A percentile compares a stretch with the other conserved stretches of the same genome.
Evolutionary conservation across 2,113 vertebrate species (phyloP).

Genomic region (Bettongia penicillata): DNA sequence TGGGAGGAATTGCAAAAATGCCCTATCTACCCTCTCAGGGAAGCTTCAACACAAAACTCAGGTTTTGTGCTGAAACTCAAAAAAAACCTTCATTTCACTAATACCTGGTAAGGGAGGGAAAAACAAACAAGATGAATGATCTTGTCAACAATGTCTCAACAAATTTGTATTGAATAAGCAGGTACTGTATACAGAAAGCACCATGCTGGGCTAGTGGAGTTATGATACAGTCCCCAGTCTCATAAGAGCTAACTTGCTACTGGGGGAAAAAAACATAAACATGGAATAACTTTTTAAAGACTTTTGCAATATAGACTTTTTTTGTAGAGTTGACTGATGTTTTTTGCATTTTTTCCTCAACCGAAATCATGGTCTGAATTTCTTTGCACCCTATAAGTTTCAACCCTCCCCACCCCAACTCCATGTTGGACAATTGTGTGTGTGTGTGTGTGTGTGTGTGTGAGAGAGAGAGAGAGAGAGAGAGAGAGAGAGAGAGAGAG

Average conservation of each 20-base stretch:
- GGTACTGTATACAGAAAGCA: neutral
- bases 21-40: neutral
- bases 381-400: neutral
- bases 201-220: neutral
- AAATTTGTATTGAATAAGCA: neutral
- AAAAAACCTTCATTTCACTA: neutral
- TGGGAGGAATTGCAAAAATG: neutral
- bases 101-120: neutral
- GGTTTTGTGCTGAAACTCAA: neutral
- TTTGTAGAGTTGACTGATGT: neutral
- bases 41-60: neutral
- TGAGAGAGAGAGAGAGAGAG: too few relatives aligned
- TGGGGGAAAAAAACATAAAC: neutral
- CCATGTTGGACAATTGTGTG: neutral
- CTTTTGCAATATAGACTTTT: neutral
- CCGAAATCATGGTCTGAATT: neutral
- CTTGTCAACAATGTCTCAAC: neutral
- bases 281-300: neutral
- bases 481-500: too few relatives aligned
- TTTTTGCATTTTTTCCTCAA: neutral
- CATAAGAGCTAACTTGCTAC: neutral
- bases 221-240: neutral
- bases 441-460: neutral
- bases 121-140: neutral
- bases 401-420: neutral